Percentiles rank a stretch among this genome's conserved stretches.
These are phyloP conservation scores for Trimorus sp. DNA, from an alignment of 2,888 invertebrate genomes.

Conservation along the genomic window DNA sequence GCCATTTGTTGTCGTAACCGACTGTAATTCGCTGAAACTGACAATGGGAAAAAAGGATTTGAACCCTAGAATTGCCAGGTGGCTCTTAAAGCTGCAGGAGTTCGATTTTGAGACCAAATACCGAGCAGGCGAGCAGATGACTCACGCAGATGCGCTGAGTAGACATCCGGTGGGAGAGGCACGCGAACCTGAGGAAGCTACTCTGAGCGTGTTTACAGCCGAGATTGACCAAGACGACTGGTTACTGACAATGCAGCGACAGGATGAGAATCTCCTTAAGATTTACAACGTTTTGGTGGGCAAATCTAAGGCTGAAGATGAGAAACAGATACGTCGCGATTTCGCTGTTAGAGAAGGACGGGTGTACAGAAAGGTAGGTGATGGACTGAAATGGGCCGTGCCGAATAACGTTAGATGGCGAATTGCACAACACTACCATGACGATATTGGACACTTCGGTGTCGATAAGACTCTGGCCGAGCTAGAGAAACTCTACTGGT, in stretches of 20 bases:
- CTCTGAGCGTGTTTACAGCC: background rate
- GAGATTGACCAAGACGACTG: slow-evolving; percentile 21
- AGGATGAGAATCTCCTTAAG: too few species aligned
- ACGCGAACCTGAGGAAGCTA: too few species aligned
- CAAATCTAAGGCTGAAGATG: background rate
- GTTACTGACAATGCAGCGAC: slow-evolving; percentile 17
- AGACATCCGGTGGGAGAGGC: slow-evolving; percentile 15
- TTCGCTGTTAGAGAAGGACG: background rate
- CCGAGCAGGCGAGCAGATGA: slow-evolving; percentile 29
- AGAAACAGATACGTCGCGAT: background rate
- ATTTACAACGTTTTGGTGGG: too few species aligned
- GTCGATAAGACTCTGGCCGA: slow-evolving; percentile 10
- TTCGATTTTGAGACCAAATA: slow-evolving; percentile 20
- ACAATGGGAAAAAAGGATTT: slow-evolving; percentile 37
- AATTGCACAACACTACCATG: slow-evolving; percentile 9
- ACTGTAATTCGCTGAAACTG: too few species aligned
- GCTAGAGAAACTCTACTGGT: slow-evolving; percentile 10
- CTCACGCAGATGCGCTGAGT: slow-evolving; percentile 29
- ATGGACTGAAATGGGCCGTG: slow-evolving; percentile 6
- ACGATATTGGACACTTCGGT: slow-evolving; percentile 15
- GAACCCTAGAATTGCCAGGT: slow-evolving; percentile 26
- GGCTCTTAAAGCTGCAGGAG: too few species aligned
- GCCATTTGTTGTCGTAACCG: slow-evolving; percentile 20
- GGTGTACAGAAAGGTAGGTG: background rate
- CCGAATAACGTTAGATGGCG: slow-evolving; percentile 15